Percentiles rank a stretch among this genome's conserved stretches.
Conservation (phyloP, 2,797 vertebrate species). For the Eulemur rubriventer region DNA sequence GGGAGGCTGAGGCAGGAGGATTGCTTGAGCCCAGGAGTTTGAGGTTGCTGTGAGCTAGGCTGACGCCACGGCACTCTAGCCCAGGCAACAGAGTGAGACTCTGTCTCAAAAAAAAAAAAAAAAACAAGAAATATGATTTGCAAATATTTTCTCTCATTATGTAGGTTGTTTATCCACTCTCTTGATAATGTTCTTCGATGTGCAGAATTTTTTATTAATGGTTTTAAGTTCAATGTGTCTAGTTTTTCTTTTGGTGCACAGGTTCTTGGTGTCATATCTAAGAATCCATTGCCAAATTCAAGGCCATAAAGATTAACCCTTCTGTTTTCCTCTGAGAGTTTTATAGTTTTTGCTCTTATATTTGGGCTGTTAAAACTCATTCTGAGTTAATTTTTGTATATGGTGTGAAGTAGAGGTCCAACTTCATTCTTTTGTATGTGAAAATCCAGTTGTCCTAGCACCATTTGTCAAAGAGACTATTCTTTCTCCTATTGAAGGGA, state of each 20-base stretch:
- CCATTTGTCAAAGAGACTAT: neutral
- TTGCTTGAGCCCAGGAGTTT: too few relatives aligned
- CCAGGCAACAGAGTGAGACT: too few relatives aligned
- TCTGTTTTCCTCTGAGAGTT: neutral
- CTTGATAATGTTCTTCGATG: neutral
- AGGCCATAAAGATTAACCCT: neutral
- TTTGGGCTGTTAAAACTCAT: neutral
- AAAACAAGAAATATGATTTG: neutral
- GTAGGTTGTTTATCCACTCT: neutral
- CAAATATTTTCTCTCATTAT: neutral
- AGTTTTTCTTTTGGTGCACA: neutral
- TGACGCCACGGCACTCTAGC: too few relatives aligned
- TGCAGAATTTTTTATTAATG: neutral
- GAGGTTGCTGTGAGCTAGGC: too few relatives aligned
- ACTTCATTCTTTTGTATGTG: neutral
- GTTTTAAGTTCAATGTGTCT: neutral
- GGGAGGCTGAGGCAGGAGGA: too few relatives aligned
- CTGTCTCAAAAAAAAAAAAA: too few relatives aligned
- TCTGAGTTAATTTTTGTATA: neutral
- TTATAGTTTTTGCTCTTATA: neutral
- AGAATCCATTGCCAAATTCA: neutral
- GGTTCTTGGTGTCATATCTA: neutral
- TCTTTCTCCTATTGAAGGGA: neutral
- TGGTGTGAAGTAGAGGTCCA: neutral
- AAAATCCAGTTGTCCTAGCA: neutral